Base-by-base conservation (phyloP, 2,113 vertebrate species). In the Psilopsiagon aurifrons region DNA sequence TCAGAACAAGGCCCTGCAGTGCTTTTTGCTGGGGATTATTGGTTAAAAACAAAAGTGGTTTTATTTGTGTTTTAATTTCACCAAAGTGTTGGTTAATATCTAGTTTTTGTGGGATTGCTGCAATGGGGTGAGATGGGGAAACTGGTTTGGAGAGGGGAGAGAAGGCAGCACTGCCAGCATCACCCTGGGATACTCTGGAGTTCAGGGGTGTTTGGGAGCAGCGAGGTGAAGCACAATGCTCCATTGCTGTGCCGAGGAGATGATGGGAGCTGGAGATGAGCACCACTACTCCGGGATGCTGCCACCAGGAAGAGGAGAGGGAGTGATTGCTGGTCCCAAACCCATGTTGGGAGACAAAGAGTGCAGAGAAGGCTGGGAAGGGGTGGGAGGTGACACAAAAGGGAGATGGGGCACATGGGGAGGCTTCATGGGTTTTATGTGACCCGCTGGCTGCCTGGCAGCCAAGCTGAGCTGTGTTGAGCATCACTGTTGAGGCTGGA, bases 171-270 rank as follows among this genome's bases (percentile, higher is more conserved):
- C 24, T 4, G 44, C 18, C 3, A 44, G 31, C 20, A 1, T 11
- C 4, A 1, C 31, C 66, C 41, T 15, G 64, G 66, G 69, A 7
- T 18, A 17, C 41, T 69, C n/a, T 4, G 43, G 66, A 22, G 20
- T 44, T 43, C 0, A 4, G 49, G 29, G 57, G 15, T 7, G 18
- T 25, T 82, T 31, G 63, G 63, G 57, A 66, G 33, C 4, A 6
- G 23, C 0, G 9, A 39, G 15, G 47, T 67, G 24, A 35, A 88
- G 51, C 10, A 10, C 0, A 4, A 7, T 16, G 35, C 33, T 79
- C 43, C 33, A 3, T 11, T 4, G 1, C 20, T 0, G 0, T 27
- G 60, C 35, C 0, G 0, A 51, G 46, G 51, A 64, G 49, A 62
- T n/a, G 18, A 52, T 14, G 37, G 52, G 57, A 94, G 23, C n/a